A percentile compares a stretch with the other conserved stretches of the same genome.
Conservation (phyloP, 2,888 invertebrate species). For the Eristalis pertinax region DNA sequence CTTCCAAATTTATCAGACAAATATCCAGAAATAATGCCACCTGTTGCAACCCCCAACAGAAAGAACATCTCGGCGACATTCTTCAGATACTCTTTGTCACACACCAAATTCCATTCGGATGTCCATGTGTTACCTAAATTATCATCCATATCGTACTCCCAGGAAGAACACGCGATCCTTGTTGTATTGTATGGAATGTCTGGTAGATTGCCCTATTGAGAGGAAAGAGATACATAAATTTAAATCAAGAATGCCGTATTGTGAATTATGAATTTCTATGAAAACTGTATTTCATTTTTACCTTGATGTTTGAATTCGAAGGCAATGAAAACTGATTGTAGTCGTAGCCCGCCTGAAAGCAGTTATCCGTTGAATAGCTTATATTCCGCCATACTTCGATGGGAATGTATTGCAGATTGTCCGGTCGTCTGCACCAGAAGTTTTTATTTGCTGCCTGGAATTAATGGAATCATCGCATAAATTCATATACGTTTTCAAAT, state of each 20-base stretch:
- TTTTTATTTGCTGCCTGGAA: conserved; percentile 85
- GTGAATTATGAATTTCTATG: neutral
- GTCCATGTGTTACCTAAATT: conserved; percentile 86
- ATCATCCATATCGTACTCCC: conserved; percentile 84
- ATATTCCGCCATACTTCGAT: conserved; percentile 86
- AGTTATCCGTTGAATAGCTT: conserved; percentile 85
- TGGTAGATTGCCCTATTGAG: conserved; percentile 48
- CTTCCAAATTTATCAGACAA: conserved; percentile 91
- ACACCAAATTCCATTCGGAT: conserved; percentile 89
- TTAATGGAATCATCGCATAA: neutral
- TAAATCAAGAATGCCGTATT: neutral
- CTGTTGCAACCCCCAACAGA: conserved; percentile 88
- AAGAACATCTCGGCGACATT: conserved; percentile 90
- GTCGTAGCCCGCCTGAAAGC: conserved; percentile 83
- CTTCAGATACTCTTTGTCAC: conserved; percentile 86
- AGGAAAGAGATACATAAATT: neutral
- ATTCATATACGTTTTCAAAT: neutral
- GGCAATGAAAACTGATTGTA: conserved; percentile 77
- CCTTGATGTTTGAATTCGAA: conserved; percentile 74
- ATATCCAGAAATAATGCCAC: conserved; percentile 90
- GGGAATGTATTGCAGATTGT: conserved; percentile 83
- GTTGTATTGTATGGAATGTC: conserved; percentile 80
- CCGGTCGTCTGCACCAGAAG: conserved; percentile 87
- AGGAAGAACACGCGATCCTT: conserved; percentile 83
- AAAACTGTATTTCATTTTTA: conserved; percentile 56